Evolutionary conservation across 2,797 vertebrate species (phyloP).

Genomic region (Cirrhinus mrigala): DNA sequence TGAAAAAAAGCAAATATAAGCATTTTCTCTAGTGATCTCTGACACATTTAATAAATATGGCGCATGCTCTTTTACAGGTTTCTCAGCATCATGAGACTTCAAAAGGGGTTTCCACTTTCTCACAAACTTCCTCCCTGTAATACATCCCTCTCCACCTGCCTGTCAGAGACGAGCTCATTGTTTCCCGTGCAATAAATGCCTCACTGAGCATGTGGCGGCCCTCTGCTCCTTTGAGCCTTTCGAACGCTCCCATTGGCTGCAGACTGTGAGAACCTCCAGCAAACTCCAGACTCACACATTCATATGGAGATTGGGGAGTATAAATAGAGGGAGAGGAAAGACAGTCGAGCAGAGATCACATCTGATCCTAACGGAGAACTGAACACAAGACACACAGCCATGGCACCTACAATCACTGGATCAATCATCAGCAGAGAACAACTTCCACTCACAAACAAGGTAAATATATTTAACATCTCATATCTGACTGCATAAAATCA

Average conservation of each 20-base stretch:
- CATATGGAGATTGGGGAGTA: constrained; percentile 83
- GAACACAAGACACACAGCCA: constrained; percentile 65
- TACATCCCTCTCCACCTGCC: constrained; percentile 75
- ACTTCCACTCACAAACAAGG: constrained; percentile 76
- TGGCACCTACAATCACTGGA: constrained; percentile 80
- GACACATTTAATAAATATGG: neutral
- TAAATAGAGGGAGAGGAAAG: constrained; percentile 81
- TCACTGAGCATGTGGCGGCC: constrained; percentile 72
- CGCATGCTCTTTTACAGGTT: constrained; percentile 35
- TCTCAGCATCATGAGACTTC: constrained; percentile 62
- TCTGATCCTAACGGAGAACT: constrained; percentile 66
- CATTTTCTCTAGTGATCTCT: neutral
- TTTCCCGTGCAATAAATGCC: constrained; percentile 76
- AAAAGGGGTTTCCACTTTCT: constrained; percentile 70
- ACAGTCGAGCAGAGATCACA: constrained; percentile 66
- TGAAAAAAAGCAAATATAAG: neutral
- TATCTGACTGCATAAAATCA: neutral
- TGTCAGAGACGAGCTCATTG: constrained; percentile 77
- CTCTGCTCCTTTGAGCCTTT: constrained; percentile 48
- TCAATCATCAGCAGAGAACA: constrained; percentile 72
- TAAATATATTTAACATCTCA: constrained; percentile 65
- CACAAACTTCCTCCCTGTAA: constrained; percentile 57
- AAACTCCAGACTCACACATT: constrained; percentile 87
- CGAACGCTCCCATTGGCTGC: constrained; percentile 83
- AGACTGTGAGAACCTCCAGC: constrained; percentile 92